Evolutionary conservation across 2,888 invertebrate genomes (phyloP).

Genomic region (Agonum fuliginosum): DNA sequence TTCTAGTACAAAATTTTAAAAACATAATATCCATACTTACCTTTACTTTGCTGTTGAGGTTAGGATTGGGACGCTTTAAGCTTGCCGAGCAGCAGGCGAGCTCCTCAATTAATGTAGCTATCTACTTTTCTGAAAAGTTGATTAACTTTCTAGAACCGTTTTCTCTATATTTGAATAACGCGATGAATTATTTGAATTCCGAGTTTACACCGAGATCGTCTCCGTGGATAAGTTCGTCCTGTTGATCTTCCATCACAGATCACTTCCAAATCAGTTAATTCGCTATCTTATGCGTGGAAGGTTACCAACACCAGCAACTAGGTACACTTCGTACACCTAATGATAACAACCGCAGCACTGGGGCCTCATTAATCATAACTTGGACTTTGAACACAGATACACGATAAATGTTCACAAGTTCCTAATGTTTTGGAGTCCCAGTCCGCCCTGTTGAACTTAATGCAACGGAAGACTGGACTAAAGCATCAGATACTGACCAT

Average conservation of each 20-base stretch:
- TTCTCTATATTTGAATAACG: too few relatives aligned
- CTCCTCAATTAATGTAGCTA: too few relatives aligned
- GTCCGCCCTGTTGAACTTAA: neutral
- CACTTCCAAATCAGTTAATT: slow-evolving; percentile 45
- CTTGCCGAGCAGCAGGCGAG: too few relatives aligned
- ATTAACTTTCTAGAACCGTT: too few relatives aligned
- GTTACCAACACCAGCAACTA: neutral
- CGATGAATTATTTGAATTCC: too few relatives aligned
- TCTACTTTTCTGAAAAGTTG: too few relatives aligned
- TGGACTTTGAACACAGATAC: slow-evolving; percentile 43
- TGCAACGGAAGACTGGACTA: slow-evolving; percentile 14
- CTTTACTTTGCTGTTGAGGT: too few relatives aligned
- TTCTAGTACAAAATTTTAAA: too few relatives aligned
- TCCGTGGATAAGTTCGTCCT: slow-evolving; percentile 32
- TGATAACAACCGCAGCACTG: slow-evolving; percentile 34
- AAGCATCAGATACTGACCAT: slow-evolving; percentile 21
- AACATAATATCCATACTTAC: too few relatives aligned
- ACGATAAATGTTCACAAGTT: slow-evolving; percentile 47
- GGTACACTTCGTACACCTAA: too few relatives aligned
- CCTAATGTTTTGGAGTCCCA: slow-evolving; percentile 11
- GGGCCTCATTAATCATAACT: slow-evolving; percentile 47
- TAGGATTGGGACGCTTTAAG: too few relatives aligned
- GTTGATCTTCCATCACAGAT: slow-evolving; percentile 22
- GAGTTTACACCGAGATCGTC: too few relatives aligned
- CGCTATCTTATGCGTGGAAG: slow-evolving; percentile 30